A percentile compares a stretch with the other conserved stretches of the same genome.
Evolutionary conservation across 2,888 invertebrate genomes (phyloP).

Genomic region (Nephrotoma appendiculata): DNA sequence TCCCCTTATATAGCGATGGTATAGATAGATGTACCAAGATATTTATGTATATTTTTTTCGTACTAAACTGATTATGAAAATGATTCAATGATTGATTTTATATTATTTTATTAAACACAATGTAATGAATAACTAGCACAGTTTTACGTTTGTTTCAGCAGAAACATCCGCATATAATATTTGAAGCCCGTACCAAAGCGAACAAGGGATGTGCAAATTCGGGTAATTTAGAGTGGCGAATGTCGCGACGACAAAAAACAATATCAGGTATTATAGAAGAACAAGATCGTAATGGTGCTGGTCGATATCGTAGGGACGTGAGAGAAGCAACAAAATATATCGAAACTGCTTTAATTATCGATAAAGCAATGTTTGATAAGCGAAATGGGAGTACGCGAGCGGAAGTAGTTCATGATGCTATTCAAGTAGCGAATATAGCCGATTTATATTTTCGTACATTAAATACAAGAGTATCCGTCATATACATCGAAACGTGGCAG

Average conservation of each 20-base stretch:
- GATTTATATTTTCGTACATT: constrained; percentile 87
- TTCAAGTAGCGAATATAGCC: constrained; percentile 94
- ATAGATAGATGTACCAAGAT: background rate
- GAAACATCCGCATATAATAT: constrained; percentile 96
- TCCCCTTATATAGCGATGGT: background rate
- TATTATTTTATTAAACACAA: background rate
- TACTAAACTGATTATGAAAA: background rate
- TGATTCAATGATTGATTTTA: background rate
- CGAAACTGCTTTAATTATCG: constrained; percentile 89
- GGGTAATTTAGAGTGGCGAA: constrained; percentile 59
- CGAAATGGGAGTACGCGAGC: constrained; percentile 77
- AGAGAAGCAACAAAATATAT: constrained; percentile 87
- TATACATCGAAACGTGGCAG: constrained; percentile 91
- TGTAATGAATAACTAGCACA: constrained; percentile 1
- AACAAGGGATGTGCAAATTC: constrained; percentile 85
- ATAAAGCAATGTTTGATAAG: constrained; percentile 92
- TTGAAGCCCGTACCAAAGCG: constrained; percentile 81
- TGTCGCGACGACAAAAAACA: constrained; percentile 47
- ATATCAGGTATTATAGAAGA: constrained; percentile 29
- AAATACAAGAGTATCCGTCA: constrained; percentile 86
- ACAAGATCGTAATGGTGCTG: constrained; percentile 29
- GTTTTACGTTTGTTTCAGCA: constrained; percentile 52
- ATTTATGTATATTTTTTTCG: background rate
- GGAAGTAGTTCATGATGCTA: constrained; percentile 85
- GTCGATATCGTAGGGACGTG: constrained; percentile 56